Percentiles rank a stretch among this genome's conserved stretches.
These are phyloP conservation scores for Dromiciops gliroides DNA, from an alignment of 2,113 vertebrate genomes.

Conservation along the genomic window DNA sequence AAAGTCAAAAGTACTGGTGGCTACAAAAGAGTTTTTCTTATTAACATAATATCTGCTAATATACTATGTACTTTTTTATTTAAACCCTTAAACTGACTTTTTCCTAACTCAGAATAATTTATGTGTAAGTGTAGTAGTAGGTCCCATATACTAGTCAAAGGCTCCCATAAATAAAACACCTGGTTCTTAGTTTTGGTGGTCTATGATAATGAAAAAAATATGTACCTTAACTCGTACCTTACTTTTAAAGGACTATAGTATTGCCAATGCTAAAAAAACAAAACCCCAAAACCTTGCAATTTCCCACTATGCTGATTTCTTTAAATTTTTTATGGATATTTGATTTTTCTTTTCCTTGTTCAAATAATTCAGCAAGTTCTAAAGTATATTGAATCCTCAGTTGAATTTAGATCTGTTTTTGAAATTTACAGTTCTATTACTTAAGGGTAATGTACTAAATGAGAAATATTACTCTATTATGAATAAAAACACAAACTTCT, in stretches of 20 bases:
- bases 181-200: background rate
- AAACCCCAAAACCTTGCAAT: background rate
- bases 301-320: background rate
- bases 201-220: background rate
- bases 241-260: background rate
- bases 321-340: background rate
- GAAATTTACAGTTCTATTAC: background rate
- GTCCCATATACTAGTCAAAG: background rate
- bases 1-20: background rate
- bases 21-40: conserved; percentile 42
- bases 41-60: conserved; percentile 28
- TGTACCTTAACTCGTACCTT: background rate
- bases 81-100: background rate
- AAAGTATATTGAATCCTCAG: background rate
- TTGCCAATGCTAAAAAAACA: background rate
- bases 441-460: background rate
- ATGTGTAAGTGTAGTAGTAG: background rate
- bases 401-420: background rate
- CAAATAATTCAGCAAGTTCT: background rate
- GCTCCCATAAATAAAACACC: background rate
- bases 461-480: background rate
- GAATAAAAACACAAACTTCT: background rate
- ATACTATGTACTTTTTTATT: background rate
- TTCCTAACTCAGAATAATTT: background rate
- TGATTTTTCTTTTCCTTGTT: background rate